Evolutionary conservation across 2,888 invertebrate species (phyloP).

Genomic region (Erebia epiphron): DNA sequence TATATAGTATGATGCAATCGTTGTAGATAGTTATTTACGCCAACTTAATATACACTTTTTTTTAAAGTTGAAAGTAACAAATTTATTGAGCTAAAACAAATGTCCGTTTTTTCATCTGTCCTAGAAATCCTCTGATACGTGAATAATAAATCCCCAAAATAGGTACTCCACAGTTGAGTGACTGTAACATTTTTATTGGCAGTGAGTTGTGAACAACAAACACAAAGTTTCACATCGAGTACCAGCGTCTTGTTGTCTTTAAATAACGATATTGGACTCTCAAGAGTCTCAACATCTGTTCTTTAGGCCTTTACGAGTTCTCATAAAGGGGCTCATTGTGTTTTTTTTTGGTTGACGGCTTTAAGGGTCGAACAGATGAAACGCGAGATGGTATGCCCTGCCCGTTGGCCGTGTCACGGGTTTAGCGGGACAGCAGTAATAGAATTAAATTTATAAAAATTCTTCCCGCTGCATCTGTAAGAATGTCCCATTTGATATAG

Average conservation of each 20-base stretch:
- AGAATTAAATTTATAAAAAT: too few relatives aligned
- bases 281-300: slow-evolving; percentile 25
- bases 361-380: background rate
- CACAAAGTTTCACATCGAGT: slow-evolving; percentile 16
- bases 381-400: background rate
- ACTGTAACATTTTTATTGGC: slow-evolving; percentile 13
- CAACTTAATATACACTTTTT: too few relatives aligned
- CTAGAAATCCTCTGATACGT: background rate
- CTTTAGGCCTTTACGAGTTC: slow-evolving; percentile 36
- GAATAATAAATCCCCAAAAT: background rate
- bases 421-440: too few relatives aligned
- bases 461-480: too few relatives aligned
- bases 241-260: slow-evolving; percentile 28
- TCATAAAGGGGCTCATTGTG: slow-evolving; percentile 38
- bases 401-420: too few relatives aligned
- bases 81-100: too few relatives aligned
- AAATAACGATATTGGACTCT: slow-evolving; percentile 36
- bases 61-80: too few relatives aligned
- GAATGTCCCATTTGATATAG: too few relatives aligned
- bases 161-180: background rate
- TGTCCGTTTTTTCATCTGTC: too few relatives aligned
- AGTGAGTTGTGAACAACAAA: slow-evolving; percentile 7
- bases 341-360: slow-evolving; percentile 36
- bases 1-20: too few relatives aligned
- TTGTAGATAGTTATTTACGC: too few relatives aligned